phyloP scores from a whole-genome alignment of 1,140 invertebrate genomes.

The Aphis gossypii region DNA sequence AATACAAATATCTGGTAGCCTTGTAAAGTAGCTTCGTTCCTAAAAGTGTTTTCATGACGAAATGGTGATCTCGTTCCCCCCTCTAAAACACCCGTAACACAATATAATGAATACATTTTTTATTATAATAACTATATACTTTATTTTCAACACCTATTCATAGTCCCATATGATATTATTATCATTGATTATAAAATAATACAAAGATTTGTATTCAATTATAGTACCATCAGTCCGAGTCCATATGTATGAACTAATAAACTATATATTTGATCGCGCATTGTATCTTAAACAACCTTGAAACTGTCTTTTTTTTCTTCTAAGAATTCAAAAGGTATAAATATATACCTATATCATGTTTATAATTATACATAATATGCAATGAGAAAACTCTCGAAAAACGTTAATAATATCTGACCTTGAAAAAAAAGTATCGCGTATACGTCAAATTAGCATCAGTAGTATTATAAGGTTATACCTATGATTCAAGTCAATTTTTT shows the following conservation, averaged over 20 bases:
- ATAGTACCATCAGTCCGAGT: neutral
- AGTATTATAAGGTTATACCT: neutral
- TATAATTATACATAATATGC: neutral
- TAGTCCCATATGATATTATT: neutral
- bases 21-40: neutral
- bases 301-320: neutral
- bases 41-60: neutral
- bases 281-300: neutral
- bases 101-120: neutral
- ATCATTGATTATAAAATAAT: neutral
- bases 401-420: constrained; percentile 7
- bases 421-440: neutral
- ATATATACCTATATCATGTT: neutral
- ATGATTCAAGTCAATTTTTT: neutral
- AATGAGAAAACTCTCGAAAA: neutral
- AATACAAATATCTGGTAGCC: neutral
- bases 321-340: neutral
- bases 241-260: neutral
- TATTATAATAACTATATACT: neutral
- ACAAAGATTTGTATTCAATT: neutral
- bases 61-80: neutral
- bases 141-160: neutral
- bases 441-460: neutral
- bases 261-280: neutral
- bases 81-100: neutral